A percentile compares a stretch with the other conserved stretches of the same genome.
Evolutionary conservation across 1,140 invertebrate species (phyloP).

Genomic region (Lethrus apterus): DNA sequence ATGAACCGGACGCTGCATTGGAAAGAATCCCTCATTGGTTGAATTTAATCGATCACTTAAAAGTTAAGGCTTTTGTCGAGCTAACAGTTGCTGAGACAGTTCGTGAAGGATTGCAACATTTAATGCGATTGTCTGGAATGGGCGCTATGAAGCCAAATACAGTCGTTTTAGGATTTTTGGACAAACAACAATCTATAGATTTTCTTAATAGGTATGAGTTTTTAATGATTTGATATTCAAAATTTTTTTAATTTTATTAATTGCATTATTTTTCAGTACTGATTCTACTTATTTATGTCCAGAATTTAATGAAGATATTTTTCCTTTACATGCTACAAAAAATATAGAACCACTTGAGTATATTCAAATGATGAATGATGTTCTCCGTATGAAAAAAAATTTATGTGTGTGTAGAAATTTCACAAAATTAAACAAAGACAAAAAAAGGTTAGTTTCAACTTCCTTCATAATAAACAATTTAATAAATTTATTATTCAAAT

Average conservation of each 20-base stretch:
- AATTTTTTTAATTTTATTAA: no score
- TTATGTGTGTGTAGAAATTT: constrained; percentile 91
- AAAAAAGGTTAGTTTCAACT: constrained; percentile 49
- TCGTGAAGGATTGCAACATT: constrained; percentile 84
- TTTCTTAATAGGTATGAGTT: constrained; percentile 56
- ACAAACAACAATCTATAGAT: constrained; percentile 62
- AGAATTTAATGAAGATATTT: constrained; percentile 36
- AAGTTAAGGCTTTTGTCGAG: constrained; percentile 94
- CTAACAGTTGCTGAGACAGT: constrained; percentile 80
- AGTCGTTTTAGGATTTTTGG: constrained; percentile 84
- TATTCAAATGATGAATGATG: constrained; percentile 81
- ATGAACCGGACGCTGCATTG: constrained; percentile 59
- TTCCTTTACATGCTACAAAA: constrained; percentile 40
- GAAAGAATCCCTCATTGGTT: constrained; percentile 82
- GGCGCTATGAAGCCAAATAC: constrained; percentile 99
- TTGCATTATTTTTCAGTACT: constrained; percentile 27
- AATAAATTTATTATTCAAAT: not conserved
- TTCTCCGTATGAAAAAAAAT: constrained; percentile 90
- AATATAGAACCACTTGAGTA: constrained; percentile 60
- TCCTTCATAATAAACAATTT: not conserved
- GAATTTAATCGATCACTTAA: constrained; percentile 44
- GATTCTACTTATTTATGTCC: constrained; percentile 43
- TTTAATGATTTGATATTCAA: no score
- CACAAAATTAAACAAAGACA: constrained; percentile 68
- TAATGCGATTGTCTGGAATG: constrained; percentile 86